Base-by-base conservation (phyloP, 2,113 vertebrate species). In the Cebidichthys violaceus region DNA sequence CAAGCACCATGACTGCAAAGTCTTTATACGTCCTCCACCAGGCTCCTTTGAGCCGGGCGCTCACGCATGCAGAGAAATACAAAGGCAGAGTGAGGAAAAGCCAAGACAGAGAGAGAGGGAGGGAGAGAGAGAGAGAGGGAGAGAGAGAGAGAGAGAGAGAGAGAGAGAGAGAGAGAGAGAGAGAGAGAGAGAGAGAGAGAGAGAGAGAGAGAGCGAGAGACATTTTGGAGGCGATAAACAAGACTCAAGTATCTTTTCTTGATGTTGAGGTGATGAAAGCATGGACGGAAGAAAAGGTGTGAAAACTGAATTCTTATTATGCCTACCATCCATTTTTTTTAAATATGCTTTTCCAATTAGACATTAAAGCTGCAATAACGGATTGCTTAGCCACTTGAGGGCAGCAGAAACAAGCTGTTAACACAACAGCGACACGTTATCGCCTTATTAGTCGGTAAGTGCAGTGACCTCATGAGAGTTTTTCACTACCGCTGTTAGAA, bases 1-100 rank as follows among this genome's bases (percentile, higher is more conserved):
- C 50, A 11, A n/a, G 64, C 68, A 77, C 60, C 33, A 15, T 52
- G 69, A 33, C 81, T 41, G 33, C 18, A 55, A 78, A 70, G 33
- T 65, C 73, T 90, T 84, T 75, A 62, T 62, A 82, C 79, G 66
- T 79, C 59, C 74, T n/a, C 47, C 67, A 73, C 54, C 43, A 18
- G 72, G 75, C 77, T 61, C 83, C 68, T 69, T 45, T 72, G 45
- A 68, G 61, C 35, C 9, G 6, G 6, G 13, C n/a, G 1, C 50
- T 66, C 55, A 61, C 5, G 24, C 55, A 61, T 3, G 24, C 55
- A 70, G 55, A 76, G 47, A 37, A 11, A 50, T 14, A 24, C 27
- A 47, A 77, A 86, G 39, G 33, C n/a, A 83, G 68, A 43, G 29
- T n/a, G 65, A 75, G 18, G 18, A 65, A 70, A 81, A 50, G 6